These are phyloP conservation scores for Scolopax bukidnonensis DNA, from an alignment of 2,797 vertebrate genomes.

Conservation along the genomic window DNA sequence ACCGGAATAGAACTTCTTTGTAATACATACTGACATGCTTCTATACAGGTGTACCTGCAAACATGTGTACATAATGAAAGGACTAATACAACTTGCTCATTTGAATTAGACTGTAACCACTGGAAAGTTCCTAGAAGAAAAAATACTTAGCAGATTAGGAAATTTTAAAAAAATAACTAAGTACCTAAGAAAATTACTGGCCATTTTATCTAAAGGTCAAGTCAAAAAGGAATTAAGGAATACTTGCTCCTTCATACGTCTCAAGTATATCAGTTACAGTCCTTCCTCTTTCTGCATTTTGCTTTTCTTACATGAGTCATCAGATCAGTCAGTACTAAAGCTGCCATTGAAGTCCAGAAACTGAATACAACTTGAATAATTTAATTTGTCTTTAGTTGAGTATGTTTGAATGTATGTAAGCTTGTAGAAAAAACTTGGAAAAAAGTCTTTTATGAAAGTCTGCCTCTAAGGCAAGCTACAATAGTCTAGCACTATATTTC, in stretches of 20 bases:
- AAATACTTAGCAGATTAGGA: neutral
- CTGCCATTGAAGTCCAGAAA: neutral
- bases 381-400: neutral
- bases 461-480: neutral
- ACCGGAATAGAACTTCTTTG: neutral
- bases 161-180: neutral
- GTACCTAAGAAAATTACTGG: neutral
- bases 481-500: neutral
- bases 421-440: neutral
- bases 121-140: neutral
- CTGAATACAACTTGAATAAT: neutral
- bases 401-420: neutral
- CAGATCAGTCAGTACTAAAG: neutral
- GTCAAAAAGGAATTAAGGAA: neutral
- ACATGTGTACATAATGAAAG: neutral
- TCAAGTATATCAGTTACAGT: neutral
- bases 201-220: neutral
- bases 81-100: neutral
- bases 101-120: neutral
- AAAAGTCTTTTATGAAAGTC: neutral
- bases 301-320: neutral
- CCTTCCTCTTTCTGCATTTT: neutral
- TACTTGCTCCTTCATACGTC: neutral
- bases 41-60: neutral
- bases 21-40: neutral